Base-by-base conservation (phyloP, 2,797 vertebrate genomes). In the Spea hammondii region DNA sequence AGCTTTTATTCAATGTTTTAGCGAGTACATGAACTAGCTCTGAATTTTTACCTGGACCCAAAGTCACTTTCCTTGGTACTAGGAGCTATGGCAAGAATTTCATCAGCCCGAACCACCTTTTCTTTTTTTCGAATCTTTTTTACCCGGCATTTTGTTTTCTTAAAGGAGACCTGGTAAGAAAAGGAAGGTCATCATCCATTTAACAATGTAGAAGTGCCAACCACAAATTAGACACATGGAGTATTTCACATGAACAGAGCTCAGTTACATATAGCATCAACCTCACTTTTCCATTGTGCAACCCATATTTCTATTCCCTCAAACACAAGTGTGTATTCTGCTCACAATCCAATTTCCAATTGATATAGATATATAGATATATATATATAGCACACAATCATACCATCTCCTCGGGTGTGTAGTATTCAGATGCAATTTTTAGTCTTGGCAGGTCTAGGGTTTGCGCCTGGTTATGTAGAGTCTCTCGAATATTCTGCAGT, bases 41-140 rank as follows among this genome's bases (percentile, higher is more conserved):
- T 32, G 32, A 32, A 32, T 32, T 32, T n/a, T 46, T 72, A 93
- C 93, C 92, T 92, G 77, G 96, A 98, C 59, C 96, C 96, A 10
- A 96, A 96, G 84, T 96, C 96, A 13, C 6, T 89, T 11, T 88
- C 53, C 83, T 78, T 90, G 85, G 91, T 92, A 78, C 95, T 93
- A 44, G 93, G 89, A 0, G 83, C 65, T 0, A 84, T 78, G 0
- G 92, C 83, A 1, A 90, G 77, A 17, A 91, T 49, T 0, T 90
- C 89, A 0, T 87, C 82, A 64, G 69, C 51, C 6, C 89, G 44
- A 54, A 80, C 74, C 32, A 70, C 64, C 81, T 92, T 95, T 72
- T 94, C 94, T 84, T 92, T 97, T 89, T 95, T 96, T 32, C 95
- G 90, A 83, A 95, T 94, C 83, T 95, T 97, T 86, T 91, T 96